These are phyloP conservation scores for Suricata suricatta DNA, from an alignment of 2,113 vertebrate species.

Conservation along the genomic window DNA sequence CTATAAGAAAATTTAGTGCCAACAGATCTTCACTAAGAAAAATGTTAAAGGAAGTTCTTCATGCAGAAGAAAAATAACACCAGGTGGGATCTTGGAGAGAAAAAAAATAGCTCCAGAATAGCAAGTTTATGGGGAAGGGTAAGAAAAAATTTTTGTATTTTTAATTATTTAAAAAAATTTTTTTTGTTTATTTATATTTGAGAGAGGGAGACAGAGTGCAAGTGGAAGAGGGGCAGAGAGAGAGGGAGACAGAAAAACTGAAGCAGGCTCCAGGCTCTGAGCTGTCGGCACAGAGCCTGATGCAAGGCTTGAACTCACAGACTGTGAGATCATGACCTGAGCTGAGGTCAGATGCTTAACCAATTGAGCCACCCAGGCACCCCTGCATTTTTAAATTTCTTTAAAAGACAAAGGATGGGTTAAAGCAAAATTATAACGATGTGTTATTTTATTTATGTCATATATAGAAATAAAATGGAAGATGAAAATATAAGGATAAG, in stretches of 20 bases:
- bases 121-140: not conserved
- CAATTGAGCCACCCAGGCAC: too few relatives aligned
- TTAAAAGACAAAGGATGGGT: not conserved
- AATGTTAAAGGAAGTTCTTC: slow-evolving; percentile 58
- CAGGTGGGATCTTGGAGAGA: slow-evolving; percentile 6
- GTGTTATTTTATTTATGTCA: not conserved
- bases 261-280: too few relatives aligned
- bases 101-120: slow-evolving; percentile 17
- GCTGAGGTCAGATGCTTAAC: too few relatives aligned
- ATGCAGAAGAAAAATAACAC: slow-evolving; percentile 56
- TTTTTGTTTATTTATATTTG: too few relatives aligned
- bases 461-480: not conserved
- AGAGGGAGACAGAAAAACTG: too few relatives aligned
- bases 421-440: not conserved
- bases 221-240: too few relatives aligned
- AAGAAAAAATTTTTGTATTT: not conserved
- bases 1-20: slow-evolving; percentile 28
- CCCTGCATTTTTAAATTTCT: not conserved
- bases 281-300: too few relatives aligned
- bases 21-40: slow-evolving; percentile 11
- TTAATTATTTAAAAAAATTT: not conserved
- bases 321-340: too few relatives aligned
- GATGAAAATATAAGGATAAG: not conserved
- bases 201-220: too few relatives aligned
- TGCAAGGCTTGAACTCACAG: too few relatives aligned